Conservation (phyloP, 2,888 invertebrate genomes). For the Cyclophora punctaria region DNA sequence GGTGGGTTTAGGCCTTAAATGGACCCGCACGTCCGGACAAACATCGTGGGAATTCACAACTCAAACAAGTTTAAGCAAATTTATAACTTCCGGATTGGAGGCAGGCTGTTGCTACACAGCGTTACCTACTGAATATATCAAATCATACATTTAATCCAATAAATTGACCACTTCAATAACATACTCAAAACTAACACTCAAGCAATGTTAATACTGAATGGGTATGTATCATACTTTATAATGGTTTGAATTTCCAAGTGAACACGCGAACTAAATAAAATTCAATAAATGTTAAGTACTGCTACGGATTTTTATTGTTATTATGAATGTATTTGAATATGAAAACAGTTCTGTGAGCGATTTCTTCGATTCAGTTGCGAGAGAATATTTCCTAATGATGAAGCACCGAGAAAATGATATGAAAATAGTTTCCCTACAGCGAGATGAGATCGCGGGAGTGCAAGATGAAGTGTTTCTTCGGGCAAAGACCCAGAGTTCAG, state of each 20-base stretch:
- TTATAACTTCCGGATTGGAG: conserved; percentile 65
- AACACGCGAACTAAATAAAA: conserved; percentile 22
- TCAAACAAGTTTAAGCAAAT: conserved; percentile 71
- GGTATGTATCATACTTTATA: conserved; percentile 15
- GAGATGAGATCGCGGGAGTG: conserved; percentile 20
- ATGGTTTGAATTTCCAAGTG: not conserved
- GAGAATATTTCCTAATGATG: conserved; percentile 31
- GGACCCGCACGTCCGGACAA: conserved; percentile 69
- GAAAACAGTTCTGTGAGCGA: conserved; percentile 35
- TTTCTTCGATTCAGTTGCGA: conserved; percentile 31
- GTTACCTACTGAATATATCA: conserved; percentile 15
- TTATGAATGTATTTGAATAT: conserved; percentile 30
- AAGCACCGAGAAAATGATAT: conserved; percentile 32
- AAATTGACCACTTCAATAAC: not conserved
- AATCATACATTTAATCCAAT: conserved; percentile 11
- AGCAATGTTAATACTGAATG: too few relatives aligned
- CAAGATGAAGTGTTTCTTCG: conserved; percentile 19
- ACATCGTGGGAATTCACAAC: conserved; percentile 65
- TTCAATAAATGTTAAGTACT: conserved; percentile 20
- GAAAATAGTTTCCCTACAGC: conserved; percentile 41
- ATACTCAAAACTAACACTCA: too few relatives aligned
- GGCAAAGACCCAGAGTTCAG: conserved; percentile 21
- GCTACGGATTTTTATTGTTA: conserved; percentile 21
- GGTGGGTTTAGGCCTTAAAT: conserved; percentile 62
- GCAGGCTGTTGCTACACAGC: conserved; percentile 40